Base-by-base conservation (phyloP, 2,113 vertebrate species). In the Neolamprologus sp. region DNA sequence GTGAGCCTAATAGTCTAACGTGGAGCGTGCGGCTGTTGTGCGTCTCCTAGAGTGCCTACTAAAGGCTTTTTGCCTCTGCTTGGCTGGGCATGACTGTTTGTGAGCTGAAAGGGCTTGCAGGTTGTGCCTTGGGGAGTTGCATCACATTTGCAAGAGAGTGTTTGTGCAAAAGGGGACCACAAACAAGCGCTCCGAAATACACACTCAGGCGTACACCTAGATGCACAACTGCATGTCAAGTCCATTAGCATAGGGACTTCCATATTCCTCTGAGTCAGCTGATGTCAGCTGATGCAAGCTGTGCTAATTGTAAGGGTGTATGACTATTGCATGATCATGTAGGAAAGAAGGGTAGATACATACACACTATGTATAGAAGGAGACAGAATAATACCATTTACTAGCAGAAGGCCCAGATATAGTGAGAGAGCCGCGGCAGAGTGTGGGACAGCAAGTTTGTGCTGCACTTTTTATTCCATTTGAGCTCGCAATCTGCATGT, bases 231-330 rank as follows among this genome's bases (percentile, higher is more conserved):
- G 87, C 84, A 87, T 87, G 92, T 90, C 75, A 91, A 92, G 93
- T 94, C 92, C 94, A 88, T 92, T 93, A 95, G 95, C 94, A 85
- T 85, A 91, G 95, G 96, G 95, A 96, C 90, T 92, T 94, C 68
- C 83, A 68, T 93, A 94, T 94, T 96, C 96, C 96, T 95, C 89
- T 71, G 96, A 96, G 96, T 96, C 94, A 96, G 93, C 94, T 96
- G 96, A 96, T 96, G 96, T 96, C 95, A 96, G 93, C 95, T 96
- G 96, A 97, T 96, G 96, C 96, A 97, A 97, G 96, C 84, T 84
- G 91, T 86, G 93, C 91, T 95, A 92, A 94, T 96, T 96, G 94
- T 94, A 90, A 89, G 57, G 33, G 78, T 75, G 86, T 79, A 37
- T 91, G 93, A 89, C 30, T 79, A 88, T 87, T 89, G 90, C 86